Evolutionary conservation across 2,113 vertebrate genomes (phyloP).

Genomic region (Trinectes maculatus): DNA sequence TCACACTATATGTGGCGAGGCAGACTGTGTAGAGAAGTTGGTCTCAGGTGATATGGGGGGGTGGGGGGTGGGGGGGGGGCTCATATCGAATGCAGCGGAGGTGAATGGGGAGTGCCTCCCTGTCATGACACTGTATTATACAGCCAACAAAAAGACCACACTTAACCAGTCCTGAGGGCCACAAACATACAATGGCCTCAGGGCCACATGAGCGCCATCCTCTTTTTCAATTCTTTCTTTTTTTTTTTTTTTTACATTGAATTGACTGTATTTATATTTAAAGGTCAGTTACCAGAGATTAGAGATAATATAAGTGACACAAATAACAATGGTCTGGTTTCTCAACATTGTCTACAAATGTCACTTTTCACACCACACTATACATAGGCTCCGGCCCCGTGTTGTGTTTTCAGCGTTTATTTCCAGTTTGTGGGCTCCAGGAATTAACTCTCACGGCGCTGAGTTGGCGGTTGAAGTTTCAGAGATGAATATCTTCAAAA

Average conservation of each 20-base stretch:
- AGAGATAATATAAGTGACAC: no score
- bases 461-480: background rate
- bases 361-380: background rate
- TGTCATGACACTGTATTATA: conserved; percentile 26
- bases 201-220: conserved; percentile 24
- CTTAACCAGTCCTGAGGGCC: conserved; percentile 26
- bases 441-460: background rate
- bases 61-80: no score
- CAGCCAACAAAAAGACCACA: conserved; percentile 14
- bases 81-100: conserved; percentile 48
- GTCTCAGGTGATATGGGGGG: no score
- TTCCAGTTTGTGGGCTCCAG: background rate
- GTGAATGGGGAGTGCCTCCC: conserved; percentile 36
- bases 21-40: no score
- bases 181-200: conserved; percentile 21
- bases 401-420: background rate
- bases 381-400: no score
- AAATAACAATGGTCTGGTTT: background rate
- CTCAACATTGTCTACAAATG: background rate
- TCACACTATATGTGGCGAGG: no score
- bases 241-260: no score
- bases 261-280: no score
- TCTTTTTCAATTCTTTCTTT: no score
- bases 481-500: conserved; percentile 6
- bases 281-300: no score